These are phyloP conservation scores for Oncorhynchus tshawytscha DNA, from an alignment of 2,113 vertebrate genomes.

Conservation along the genomic window DNA sequence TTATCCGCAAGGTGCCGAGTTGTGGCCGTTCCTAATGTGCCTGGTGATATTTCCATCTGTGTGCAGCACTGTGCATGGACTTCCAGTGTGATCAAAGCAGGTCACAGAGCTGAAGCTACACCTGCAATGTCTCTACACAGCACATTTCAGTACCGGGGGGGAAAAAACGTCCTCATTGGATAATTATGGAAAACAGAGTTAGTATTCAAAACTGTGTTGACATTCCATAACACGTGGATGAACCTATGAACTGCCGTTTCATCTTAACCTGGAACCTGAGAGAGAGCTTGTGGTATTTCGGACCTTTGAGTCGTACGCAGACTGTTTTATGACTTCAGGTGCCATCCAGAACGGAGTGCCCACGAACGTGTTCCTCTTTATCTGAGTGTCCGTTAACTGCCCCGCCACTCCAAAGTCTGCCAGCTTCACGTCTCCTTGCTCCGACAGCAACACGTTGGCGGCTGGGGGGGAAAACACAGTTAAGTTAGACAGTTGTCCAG, in stretches of 20 bases:
- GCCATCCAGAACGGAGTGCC: constrained; percentile 99
- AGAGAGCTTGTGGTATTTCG: constrained; percentile 3
- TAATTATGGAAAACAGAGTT: not conserved
- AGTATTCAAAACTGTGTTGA: not conserved
- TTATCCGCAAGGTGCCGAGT: constrained; percentile 16
- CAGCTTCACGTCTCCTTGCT: constrained; percentile 95
- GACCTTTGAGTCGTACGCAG: constrained; percentile 96
- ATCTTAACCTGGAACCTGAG: not conserved
- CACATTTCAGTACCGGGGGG: not conserved
- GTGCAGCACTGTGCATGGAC: constrained; percentile 1
- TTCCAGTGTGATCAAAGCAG: not conserved
- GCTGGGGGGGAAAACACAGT: constrained; percentile 67
- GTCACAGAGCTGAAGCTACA: constrained; percentile 1
- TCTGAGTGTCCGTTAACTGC: constrained; percentile 95
- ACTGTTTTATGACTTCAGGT: constrained; percentile 97
- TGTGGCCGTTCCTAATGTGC: constrained; percentile 35
- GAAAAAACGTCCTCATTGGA: not conserved
- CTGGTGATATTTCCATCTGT: constrained; percentile 5
- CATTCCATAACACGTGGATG: not conserved
- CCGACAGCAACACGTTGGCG: constrained; percentile 94
- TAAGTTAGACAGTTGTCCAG: not conserved
- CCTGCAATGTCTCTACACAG: not conserved
- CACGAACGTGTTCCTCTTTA: constrained; percentile 97
- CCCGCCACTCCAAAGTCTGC: constrained; percentile 98
- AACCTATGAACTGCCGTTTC: not conserved